phyloP scores from a whole-genome alignment of 2,113 vertebrate genomes.

The Centropus unirufus region DNA sequence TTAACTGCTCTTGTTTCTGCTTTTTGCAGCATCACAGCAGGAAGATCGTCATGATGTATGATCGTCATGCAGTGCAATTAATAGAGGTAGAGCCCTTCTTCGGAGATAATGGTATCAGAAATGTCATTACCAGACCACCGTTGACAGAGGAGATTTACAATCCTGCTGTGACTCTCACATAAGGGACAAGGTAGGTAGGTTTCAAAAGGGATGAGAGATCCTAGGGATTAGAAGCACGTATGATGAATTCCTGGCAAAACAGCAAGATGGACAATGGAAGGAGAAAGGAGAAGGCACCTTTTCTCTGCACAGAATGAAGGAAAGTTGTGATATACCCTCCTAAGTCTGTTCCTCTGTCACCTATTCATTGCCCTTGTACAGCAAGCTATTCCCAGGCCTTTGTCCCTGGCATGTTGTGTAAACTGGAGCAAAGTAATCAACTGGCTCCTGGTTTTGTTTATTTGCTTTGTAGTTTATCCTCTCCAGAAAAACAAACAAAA shows the following conservation, averaged over 20 bases:
- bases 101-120: neutral
- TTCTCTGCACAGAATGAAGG: neutral
- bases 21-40: neutral
- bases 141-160: neutral
- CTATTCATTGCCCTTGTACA: neutral
- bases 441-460: neutral
- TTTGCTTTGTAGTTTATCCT: neutral
- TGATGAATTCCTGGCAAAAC: neutral
- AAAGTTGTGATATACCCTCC: neutral
- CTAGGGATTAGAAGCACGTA: neutral
- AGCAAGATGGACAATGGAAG: neutral
- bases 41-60: neutral
- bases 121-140: neutral
- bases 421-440: neutral
- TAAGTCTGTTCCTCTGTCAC: neutral
- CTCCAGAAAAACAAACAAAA: no score
- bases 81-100: neutral
- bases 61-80: neutral
- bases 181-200: neutral
- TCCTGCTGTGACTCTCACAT: rapidly evolving
- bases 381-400: neutral
- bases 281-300: neutral
- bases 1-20: neutral
- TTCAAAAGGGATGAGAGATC: neutral
- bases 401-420: neutral